Evolutionary conservation across 1,140 invertebrate genomes (phyloP).

Genomic region (Vanessa atalanta): DNA sequence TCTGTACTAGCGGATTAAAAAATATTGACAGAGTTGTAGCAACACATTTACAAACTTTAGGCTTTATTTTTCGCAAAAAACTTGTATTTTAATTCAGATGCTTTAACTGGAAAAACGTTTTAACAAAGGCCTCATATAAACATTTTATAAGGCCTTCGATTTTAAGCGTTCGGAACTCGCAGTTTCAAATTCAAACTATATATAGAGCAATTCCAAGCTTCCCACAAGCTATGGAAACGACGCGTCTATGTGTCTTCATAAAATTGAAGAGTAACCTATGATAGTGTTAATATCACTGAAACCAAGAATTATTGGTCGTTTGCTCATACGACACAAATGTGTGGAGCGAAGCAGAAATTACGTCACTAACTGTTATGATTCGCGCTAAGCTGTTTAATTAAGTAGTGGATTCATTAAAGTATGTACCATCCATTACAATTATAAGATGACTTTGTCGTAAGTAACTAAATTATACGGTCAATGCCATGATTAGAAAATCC

Average conservation of each 20-base stretch:
- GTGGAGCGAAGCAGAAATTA: not conserved
- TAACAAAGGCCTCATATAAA: not conserved
- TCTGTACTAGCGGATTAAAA: constrained; percentile 20
- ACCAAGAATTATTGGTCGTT: constrained; percentile 77
- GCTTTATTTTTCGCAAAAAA: constrained; percentile 41
- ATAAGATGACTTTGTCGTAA: not conserved
- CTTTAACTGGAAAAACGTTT: not conserved
- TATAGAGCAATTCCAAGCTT: constrained; percentile 1
- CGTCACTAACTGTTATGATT: constrained; percentile 1
- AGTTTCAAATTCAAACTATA: constrained; percentile 3
- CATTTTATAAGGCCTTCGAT: not conserved
- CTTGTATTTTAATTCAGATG: not conserved
- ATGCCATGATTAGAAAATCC: too few species aligned
- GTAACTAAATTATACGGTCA: too few species aligned
- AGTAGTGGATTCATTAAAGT: not conserved
- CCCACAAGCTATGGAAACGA: not conserved
- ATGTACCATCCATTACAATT: not conserved
- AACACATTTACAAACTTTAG: constrained; percentile 41
- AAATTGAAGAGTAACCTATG: constrained; percentile 73
- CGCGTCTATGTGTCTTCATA: constrained; percentile 71
- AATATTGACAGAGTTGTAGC: constrained; percentile 15
- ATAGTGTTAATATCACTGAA: constrained; percentile 76
- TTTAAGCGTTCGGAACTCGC: not conserved
- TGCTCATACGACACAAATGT: constrained; percentile 39
- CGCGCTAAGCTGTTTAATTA: not conserved